These are phyloP conservation scores for Tyto alba DNA, from an alignment of 2,113 vertebrate species.

Conservation along the genomic window DNA sequence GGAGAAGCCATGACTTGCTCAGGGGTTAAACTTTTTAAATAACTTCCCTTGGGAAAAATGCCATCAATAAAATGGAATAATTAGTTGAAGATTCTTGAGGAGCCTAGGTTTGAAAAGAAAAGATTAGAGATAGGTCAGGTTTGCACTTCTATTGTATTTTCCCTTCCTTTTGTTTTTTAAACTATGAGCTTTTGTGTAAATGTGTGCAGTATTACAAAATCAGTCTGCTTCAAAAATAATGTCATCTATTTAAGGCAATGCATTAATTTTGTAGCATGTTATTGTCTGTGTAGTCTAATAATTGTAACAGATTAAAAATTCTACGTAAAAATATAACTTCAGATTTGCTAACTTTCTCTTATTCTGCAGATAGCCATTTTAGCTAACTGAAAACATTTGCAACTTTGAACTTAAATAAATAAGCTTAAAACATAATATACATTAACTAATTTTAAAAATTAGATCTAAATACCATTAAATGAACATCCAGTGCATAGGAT, in stretches of 20 bases:
- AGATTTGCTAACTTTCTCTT: neutral
- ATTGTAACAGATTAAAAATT: neutral
- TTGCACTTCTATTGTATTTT: slow-evolving; percentile 23
- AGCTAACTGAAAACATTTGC: neutral
- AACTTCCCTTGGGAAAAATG: slow-evolving; percentile 81
- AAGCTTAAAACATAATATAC: neutral
- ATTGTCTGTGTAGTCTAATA: neutral
- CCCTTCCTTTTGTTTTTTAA: slow-evolving; percentile 39
- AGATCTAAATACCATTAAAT: neutral
- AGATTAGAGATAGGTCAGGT: slow-evolving; percentile 35
- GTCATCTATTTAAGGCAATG: neutral
- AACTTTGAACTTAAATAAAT: neutral
- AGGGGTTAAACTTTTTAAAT: slow-evolving; percentile 92
- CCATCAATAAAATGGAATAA: slow-evolving; percentile 91
- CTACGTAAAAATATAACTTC: neutral
- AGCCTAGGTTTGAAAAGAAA: slow-evolving; percentile 51
- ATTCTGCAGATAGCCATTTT: neutral
- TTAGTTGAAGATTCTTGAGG: slow-evolving; percentile 82
- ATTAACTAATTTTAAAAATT: neutral
- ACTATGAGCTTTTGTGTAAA: slow-evolving; percentile 21
- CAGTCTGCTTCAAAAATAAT: neutral
- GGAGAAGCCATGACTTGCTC: slow-evolving; percentile 82
- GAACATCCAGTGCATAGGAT: neutral
- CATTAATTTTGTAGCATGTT: neutral
- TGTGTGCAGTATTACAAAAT: neutral